Conservation (phyloP, 2,888 invertebrate genomes). For the Sphaeridia pumilis region DNA sequence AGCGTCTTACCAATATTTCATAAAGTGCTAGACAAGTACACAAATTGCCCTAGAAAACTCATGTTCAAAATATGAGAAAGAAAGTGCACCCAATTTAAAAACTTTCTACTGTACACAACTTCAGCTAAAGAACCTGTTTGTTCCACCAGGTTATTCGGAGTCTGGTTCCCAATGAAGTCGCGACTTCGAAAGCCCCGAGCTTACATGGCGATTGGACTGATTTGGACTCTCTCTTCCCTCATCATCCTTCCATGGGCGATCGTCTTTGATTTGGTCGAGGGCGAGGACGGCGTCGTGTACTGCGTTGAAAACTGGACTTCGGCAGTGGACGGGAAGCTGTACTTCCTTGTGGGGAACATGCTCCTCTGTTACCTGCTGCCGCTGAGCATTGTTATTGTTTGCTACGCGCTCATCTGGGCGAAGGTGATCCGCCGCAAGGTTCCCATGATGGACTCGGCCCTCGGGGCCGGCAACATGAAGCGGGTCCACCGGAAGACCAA, state of each 20-base stretch:
- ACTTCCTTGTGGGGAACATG: slow-evolving; percentile 46
- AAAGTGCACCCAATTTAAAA: no score
- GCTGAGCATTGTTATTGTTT: slow-evolving; percentile 43
- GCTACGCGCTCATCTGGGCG: slow-evolving; percentile 46
- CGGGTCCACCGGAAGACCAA: slow-evolving; percentile 39
- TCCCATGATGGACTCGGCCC: slow-evolving; percentile 40
- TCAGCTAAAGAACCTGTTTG: neutral
- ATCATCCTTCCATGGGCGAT: slow-evolving; percentile 83
- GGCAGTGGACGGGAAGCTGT: slow-evolving; percentile 40
- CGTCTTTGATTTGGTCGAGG: slow-evolving; percentile 70
- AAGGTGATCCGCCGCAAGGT: slow-evolving; percentile 42
- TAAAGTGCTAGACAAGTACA: no score
- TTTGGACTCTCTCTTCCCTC: slow-evolving; percentile 75
- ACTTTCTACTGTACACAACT: no score
- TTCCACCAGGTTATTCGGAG: slow-evolving; percentile 43
- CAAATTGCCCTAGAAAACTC: no score
- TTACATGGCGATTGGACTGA: slow-evolving; percentile 72
- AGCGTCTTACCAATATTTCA: no score
- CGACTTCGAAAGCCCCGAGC: slow-evolving; percentile 86
- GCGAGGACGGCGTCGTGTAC: slow-evolving; percentile 58
- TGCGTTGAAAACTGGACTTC: slow-evolving; percentile 44
- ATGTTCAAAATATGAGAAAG: no score
- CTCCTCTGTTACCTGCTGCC: slow-evolving; percentile 46
- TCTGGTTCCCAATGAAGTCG: slow-evolving; percentile 42
- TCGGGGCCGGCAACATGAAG: slow-evolving; percentile 6